A percentile compares a stretch with the other conserved stretches of the same genome.
These are phyloP conservation scores for Pyxicephalus adspersus DNA, from an alignment of 2,113 vertebrate genomes.

Conservation along the genomic window DNA sequence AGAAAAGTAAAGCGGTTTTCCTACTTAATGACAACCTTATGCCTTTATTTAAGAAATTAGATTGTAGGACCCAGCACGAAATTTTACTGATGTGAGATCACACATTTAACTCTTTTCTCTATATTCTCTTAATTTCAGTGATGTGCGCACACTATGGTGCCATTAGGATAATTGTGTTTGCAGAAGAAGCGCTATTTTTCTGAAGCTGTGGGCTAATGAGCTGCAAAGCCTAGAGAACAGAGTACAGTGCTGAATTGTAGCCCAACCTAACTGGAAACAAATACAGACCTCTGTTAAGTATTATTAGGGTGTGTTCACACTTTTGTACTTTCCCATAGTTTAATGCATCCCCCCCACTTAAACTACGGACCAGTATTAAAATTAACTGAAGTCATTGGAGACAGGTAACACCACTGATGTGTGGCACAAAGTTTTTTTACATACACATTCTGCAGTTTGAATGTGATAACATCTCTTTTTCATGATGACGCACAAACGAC, in stretches of 20 bases:
- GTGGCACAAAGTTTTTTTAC: too few species aligned
- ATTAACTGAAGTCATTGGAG: too few species aligned
- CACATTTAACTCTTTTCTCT: background rate
- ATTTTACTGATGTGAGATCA: conserved; percentile 5
- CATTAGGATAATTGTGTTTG: conserved; percentile 20
- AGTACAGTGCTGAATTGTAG: background rate
- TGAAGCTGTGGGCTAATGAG: background rate
- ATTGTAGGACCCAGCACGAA: conserved; percentile 1
- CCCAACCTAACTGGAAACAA: too few species aligned
- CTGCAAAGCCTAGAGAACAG: conserved; percentile 1
- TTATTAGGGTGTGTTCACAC: too few species aligned
- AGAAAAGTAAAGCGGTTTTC: background rate
- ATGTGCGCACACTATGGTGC: background rate
- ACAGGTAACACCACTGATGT: too few species aligned
- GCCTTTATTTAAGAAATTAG: background rate
- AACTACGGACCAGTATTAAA: too few species aligned
- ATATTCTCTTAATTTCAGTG: conserved; percentile 14
- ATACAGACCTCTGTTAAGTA: too few species aligned
- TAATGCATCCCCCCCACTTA: too few species aligned
- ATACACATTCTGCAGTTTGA: too few species aligned
- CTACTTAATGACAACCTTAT: background rate
- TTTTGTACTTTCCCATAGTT: too few species aligned
- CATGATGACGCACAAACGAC: too few species aligned
- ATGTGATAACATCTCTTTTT: too few species aligned
- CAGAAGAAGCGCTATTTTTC: conserved; percentile 15